Percentiles rank a stretch among this genome's conserved stretches.
phyloP scores from a whole-genome alignment of 2,797 vertebrate genomes.

The Austrolebias charrua region DNA sequence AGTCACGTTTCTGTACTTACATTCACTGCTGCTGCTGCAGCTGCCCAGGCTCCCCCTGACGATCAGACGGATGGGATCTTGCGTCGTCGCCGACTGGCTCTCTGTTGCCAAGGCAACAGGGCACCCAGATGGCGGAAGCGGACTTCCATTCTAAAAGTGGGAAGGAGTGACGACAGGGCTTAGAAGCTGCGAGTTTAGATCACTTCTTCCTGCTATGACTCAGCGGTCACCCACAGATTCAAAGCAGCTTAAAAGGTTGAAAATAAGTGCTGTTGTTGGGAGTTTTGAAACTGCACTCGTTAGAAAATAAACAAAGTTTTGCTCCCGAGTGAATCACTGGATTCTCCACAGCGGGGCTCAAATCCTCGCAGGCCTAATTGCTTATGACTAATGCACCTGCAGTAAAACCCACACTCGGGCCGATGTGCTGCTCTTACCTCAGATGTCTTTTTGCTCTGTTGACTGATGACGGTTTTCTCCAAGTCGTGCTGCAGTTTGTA shows the following conservation, averaged over 20 bases:
- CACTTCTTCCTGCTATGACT: constrained; percentile 62
- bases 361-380: constrained; percentile 15
- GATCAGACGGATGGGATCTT: constrained; percentile 95
- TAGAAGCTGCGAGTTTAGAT: constrained; percentile 52
- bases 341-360: constrained; percentile 34
- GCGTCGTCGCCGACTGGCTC: constrained; percentile 81
- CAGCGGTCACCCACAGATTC: constrained; percentile 55
- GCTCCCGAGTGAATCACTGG: constrained; percentile 50
- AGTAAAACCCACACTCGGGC: constrained; percentile 2
- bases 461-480: constrained; percentile 89
- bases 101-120: constrained; percentile 81
- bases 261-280: constrained; percentile 48
- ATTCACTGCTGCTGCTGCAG: constrained; percentile 97
- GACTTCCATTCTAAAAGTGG: constrained; percentile 78
- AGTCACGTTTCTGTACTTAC: constrained; percentile 72
- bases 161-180: constrained; percentile 58
- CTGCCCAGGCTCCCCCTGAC: constrained; percentile 97
- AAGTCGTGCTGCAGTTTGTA: constrained; percentile 95
- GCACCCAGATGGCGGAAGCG: constrained; percentile 82
- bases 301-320: constrained; percentile 27
- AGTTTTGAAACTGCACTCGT: constrained; percentile 31
- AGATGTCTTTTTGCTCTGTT: constrained; percentile 80
- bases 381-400: constrained; percentile 27
- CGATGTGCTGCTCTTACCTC: constrained; percentile 80
- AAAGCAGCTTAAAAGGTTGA: constrained; percentile 45